Evolutionary conservation across 2,797 vertebrate genomes (phyloP).

Genomic region (Lutjanus campechanus): DNA sequence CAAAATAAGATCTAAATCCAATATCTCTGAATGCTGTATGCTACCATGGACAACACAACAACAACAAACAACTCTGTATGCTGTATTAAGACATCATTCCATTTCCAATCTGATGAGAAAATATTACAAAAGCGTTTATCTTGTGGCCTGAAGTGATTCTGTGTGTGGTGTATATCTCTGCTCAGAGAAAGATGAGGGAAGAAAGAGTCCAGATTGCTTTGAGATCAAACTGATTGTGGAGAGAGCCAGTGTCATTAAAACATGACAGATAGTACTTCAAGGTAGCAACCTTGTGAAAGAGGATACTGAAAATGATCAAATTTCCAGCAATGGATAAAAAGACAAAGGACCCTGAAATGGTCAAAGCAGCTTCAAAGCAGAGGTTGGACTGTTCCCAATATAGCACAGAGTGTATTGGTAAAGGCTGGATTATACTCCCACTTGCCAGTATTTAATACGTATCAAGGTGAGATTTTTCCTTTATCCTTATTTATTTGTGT

Average conservation of each 20-base stretch:
- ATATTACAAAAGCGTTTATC: neutral
- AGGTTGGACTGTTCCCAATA: no score
- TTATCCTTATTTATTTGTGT: no score
- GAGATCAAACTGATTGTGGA: neutral
- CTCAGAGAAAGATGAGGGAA: neutral
- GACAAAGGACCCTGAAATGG: constrained; percentile 41
- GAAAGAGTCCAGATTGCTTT: neutral
- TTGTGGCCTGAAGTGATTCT: neutral
- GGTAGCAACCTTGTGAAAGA: neutral
- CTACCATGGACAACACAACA: neutral
- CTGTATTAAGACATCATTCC: neutral
- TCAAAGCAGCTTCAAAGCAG: neutral
- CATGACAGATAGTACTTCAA: constrained; percentile 23
- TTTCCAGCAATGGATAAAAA: constrained; percentile 43
- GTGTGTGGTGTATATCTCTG: neutral
- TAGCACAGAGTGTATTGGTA: no score
- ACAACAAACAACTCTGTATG: neutral
- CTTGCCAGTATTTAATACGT: no score
- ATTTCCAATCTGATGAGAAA: neutral
- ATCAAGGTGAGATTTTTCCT: no score
- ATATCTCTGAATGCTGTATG: neutral
- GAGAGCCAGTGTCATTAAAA: neutral
- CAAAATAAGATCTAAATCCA: neutral
- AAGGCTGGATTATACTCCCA: no score
- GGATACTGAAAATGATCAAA: constrained; percentile 31